Base-by-base conservation (phyloP, 2,888 invertebrate genomes). In the Fragum sueziense region DNA sequence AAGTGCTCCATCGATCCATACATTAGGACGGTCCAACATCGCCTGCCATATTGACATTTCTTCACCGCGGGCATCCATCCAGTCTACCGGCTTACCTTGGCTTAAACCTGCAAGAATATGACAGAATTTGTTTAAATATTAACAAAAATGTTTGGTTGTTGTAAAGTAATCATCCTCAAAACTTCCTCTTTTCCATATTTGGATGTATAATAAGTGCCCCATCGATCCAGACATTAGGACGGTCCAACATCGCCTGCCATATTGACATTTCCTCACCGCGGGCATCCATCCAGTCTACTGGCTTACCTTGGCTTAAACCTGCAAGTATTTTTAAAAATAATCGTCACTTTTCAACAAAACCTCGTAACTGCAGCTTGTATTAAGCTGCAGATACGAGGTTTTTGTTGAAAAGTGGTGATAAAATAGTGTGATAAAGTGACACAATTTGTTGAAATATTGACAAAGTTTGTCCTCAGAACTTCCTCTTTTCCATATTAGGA, bases 181-280 rank as follows among this genome's bases (percentile, higher is more conserved):
- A 61, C 31, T 61, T 61, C 29, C 61, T 29, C 31, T 61, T 61
- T 61, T 61, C 91, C 93, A 94, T 94, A 81, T 88, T 91, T 65
- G 98, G 96, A 90, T 98, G 95, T 57, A 99, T 94, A 4, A 96
- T 95, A 62, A 99, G 94, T 79, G 97, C 97, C 77, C 97, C 97
- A 94, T 99, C 98, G n/a, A 98, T 97, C 99, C 99, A 99, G 93
- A 97, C 96, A 94, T 98, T 98, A 41, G 98, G 98, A 81, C 97
- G 95, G 91, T 97, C 97, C 91, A 98, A 94, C 98, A 99, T 98
- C 83, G 96, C 96, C 91, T 97, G 97, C 99, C 99, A 99, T 14
- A 98, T 94, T 0, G 96, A 95, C 41, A 97, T 94, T 93, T 99
- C 98, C 89, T 97, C 97, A 71, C 97, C 98, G 14, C 95, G 95